Base-by-base conservation (phyloP, 2,888 invertebrate species). In the Agrotis clavis region DNA sequence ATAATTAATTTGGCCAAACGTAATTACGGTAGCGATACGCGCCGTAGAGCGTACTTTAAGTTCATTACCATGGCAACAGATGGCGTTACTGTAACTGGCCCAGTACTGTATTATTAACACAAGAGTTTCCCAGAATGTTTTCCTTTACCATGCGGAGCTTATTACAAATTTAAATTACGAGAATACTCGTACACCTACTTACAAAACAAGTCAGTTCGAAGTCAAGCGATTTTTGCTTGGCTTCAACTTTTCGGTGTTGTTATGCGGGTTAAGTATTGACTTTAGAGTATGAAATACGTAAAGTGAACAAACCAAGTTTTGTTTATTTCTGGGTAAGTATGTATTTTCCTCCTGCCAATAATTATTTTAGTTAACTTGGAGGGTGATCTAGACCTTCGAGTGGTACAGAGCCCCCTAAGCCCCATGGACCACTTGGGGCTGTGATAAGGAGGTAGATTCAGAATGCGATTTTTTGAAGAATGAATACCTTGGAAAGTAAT, bases 101-200 rank as follows among this genome's bases (percentile, higher is more conserved):
- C 60, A 11, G 47, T 18, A 67, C 54, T 71, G 62, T 60, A 60
- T 69, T 82, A 79, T 83, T 74, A 80, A 71, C 71, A 56, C 63
- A 51, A 35, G 71, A 64, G 25, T 74, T 80, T 62, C 47, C 47
- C 45, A 62, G 60, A 9, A 74, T 67, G 67, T 80, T 77, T 74
- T 71, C 67, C 74, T 67, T 79, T 56, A 53, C 16, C 70, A 59
- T 71, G 54, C 67, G 56, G 51, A 71, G 71, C 81, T 82, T 72
- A 80, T 82, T 82, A 82, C 71, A 83, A 82, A 83, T 82, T 82
- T 77, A 80, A 80, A 82, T 82, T 71, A 48, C 21, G 62, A 30
- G 68, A 48, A 63, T 70, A 65, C 41, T 41, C 41, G 41, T 41
- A 41, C 41, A 41, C 41, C 41, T 75, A 66, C 67, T 79, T 68